Evolutionary conservation across 2,113 vertebrate genomes (phyloP).

Genomic region (Corydoras maculifer): DNA sequence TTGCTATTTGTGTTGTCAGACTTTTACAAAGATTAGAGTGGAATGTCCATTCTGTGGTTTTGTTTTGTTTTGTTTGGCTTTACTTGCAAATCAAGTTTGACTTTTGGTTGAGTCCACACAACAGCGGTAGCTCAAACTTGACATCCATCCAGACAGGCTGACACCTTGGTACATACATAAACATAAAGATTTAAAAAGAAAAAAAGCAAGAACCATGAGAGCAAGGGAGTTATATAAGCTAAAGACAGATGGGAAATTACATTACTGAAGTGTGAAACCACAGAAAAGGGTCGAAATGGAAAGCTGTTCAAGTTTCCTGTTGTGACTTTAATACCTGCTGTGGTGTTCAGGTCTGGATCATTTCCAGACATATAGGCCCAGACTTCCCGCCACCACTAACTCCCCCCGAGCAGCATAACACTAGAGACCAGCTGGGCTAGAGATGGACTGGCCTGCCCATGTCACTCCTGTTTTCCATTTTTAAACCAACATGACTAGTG

Average conservation of each 20-base stretch:
- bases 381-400: slow-evolving; percentile 7
- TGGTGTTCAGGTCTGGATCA: slow-evolving; percentile 32
- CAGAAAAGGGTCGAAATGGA: slow-evolving; percentile 58
- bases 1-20: too few relatives aligned
- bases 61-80: not conserved
- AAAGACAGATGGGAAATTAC: slow-evolving; percentile 48
- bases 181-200: slow-evolving; percentile 21
- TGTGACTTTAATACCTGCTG: slow-evolving; percentile 56
- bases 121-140: not conserved
- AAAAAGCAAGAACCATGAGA: slow-evolving; percentile 64
- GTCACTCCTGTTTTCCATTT: slow-evolving; percentile 54
- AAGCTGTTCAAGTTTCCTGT: slow-evolving; percentile 65
- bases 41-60: not conserved
- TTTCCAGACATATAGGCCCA: slow-evolving; percentile 27
- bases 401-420: slow-evolving; percentile 37
- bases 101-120: slow-evolving; percentile 7
- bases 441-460: slow-evolving; percentile 46
- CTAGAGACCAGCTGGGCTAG: slow-evolving; percentile 45
- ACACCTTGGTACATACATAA: slow-evolving; percentile 1
- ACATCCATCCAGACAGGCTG: not conserved
- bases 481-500: slow-evolving; percentile 53
- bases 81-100: not conserved
- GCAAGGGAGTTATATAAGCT: slow-evolving; percentile 42
- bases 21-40: too few relatives aligned
- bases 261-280: slow-evolving; percentile 62